A percentile compares a stretch with the other conserved stretches of the same genome.
These are phyloP conservation scores for Henricia sp. DNA, from an alignment of 53 echinoderm and acorn worm species.

Conservation along the genomic window DNA sequence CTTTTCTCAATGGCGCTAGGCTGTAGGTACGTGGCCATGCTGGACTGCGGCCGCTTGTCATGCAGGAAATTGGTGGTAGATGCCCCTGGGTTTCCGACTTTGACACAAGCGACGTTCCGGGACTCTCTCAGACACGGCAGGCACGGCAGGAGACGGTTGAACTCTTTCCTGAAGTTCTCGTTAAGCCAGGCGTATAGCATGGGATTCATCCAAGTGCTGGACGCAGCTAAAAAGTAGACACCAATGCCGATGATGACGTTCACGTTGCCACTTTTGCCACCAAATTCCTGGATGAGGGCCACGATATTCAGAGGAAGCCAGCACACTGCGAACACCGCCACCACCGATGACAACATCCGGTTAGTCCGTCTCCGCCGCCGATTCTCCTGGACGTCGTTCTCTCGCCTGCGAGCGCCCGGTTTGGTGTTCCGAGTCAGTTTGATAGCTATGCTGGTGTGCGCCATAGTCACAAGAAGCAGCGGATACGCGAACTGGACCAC, in stretches of 20 bases:
- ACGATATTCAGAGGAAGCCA: slow-evolving; percentile 82
- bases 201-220: slow-evolving; percentile 82
- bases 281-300: slow-evolving; percentile 63
- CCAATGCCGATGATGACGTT: slow-evolving; percentile 25
- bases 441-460: slow-evolving; percentile 83
- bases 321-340: slow-evolving; percentile 80
- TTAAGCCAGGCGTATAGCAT: slow-evolving; percentile 92
- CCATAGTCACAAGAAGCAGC: slow-evolving; percentile 77
- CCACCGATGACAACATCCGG: slow-evolving; percentile 88
- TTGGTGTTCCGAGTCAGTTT: slow-evolving; percentile 79
- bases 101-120: slow-evolving; percentile 65
- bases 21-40: slow-evolving; percentile 81
- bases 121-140: slow-evolving; percentile 76
- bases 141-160: slow-evolving; percentile 81
- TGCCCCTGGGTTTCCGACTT: slow-evolving; percentile 65
- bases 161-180: slow-evolving; percentile 94
- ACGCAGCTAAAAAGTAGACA: slow-evolving; percentile 69
- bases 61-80: slow-evolving; percentile 69
- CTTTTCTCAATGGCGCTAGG: slow-evolving; percentile 64
- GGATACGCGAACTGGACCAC: slow-evolving; percentile 65
- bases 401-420: slow-evolving; percentile 79
- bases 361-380: slow-evolving; percentile 78
- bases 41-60: slow-evolving; percentile 66
- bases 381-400: slow-evolving; percentile 82
- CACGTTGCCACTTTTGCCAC: neutral